Evolutionary conservation across 2,797 vertebrate species (phyloP).

Genomic region (Semaprochilodus insignis): DNA sequence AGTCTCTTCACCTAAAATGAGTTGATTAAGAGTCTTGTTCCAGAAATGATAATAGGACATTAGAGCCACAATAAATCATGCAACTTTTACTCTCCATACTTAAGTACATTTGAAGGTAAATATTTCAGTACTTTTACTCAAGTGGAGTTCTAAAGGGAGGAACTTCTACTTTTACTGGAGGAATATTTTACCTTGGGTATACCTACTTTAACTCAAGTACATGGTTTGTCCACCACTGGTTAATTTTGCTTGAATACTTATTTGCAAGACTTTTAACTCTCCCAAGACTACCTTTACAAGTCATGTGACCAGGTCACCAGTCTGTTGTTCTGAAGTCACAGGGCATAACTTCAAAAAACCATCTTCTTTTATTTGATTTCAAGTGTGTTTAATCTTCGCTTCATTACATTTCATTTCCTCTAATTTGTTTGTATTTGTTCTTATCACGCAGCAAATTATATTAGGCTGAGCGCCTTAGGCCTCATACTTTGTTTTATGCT

Average conservation of each 20-base stretch:
- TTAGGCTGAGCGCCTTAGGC: neutral
- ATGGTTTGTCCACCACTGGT: too few relatives aligned
- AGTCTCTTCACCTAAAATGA: too few relatives aligned
- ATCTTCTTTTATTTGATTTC: neutral
- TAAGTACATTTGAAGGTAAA: too few relatives aligned
- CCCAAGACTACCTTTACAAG: neutral
- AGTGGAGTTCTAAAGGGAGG: too few relatives aligned
- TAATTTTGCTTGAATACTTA: neutral
- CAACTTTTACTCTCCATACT: too few relatives aligned
- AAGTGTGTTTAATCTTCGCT: neutral
- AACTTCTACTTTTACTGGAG: too few relatives aligned
- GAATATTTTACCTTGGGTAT: too few relatives aligned
- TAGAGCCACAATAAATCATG: too few relatives aligned
- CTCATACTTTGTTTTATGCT: neutral
- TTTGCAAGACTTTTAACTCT: neutral
- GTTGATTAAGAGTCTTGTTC: too few relatives aligned
- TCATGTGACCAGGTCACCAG: neutral
- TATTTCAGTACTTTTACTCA: too few relatives aligned
- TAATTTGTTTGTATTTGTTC: neutral
- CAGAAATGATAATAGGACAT: too few relatives aligned
- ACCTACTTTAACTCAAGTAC: too few relatives aligned
- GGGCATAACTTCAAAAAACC: neutral
- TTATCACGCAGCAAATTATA: neutral
- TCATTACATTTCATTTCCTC: neutral
- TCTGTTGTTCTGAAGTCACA: slow-evolving; percentile 47